Conservation (phyloP, 1,140 invertebrate genomes). For the Brachionus angularis region DNA sequence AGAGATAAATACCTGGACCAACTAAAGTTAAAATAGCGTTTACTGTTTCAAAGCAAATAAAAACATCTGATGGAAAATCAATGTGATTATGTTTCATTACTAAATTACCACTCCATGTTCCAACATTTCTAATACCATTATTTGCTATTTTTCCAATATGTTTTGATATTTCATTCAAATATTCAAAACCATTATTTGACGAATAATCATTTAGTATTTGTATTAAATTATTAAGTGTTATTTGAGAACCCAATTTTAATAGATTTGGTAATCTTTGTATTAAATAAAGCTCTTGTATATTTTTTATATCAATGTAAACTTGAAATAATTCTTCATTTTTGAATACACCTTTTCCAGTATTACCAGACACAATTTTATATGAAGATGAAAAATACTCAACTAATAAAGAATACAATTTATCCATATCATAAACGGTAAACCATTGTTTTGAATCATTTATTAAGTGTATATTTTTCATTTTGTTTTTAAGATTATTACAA, state of each 20-base stretch:
- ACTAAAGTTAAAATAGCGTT: conserved; percentile 59
- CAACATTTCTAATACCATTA: conserved; percentile 15
- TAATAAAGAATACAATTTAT: neutral
- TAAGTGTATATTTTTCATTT: conserved; percentile 34
- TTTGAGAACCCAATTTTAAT: conserved; percentile 29
- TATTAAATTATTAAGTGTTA: conserved; percentile 19
- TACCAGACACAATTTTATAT: conserved; percentile 38
- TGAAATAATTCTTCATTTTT: conserved; percentile 59
- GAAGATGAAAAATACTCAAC: neutral
- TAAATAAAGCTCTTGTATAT: conserved; percentile 63
- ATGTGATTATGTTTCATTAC: conserved; percentile 68
- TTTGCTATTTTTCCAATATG: conserved; percentile 36
- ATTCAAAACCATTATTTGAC: conserved; percentile 12
- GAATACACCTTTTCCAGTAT: conserved; percentile 61
- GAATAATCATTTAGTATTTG: neutral
- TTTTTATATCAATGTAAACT: conserved; percentile 69
- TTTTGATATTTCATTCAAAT: neutral
- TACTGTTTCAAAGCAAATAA: conserved; percentile 67
- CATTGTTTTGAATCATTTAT: conserved; percentile 17
- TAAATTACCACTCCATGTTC: conserved; percentile 71
- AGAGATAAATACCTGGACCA: neutral
- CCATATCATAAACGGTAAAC: conserved; percentile 30
- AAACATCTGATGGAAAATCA: conserved; percentile 73
- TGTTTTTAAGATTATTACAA: too few species aligned
- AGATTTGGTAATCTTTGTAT: conserved; percentile 25